phyloP scores from a whole-genome alignment of 2,888 invertebrate genomes.

The Leptopilina myrica region DNA sequence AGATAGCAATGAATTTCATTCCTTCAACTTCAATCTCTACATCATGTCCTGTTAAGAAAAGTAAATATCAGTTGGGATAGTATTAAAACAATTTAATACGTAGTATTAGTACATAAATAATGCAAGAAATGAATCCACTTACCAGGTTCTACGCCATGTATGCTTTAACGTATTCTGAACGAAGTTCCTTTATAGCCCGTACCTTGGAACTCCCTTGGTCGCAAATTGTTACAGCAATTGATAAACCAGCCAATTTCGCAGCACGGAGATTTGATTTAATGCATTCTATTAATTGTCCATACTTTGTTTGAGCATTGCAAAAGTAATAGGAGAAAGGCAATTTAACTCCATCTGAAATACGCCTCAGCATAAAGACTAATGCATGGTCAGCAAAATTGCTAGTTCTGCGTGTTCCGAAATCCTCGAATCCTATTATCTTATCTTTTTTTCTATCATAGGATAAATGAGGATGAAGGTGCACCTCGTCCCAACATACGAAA shows the following conservation, averaged over 20 bases:
- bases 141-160: neutral
- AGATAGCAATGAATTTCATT: constrained; percentile 3
- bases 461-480: neutral
- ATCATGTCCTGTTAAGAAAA: neutral
- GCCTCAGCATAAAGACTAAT: neutral
- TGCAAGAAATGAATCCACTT: neutral
- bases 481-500: constrained; percentile 4
- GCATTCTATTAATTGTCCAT: neutral
- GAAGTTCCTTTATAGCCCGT: neutral
- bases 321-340: neutral
- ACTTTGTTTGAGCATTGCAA: neutral
- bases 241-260: neutral
- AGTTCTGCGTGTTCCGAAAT: neutral
- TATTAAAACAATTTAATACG: no score
- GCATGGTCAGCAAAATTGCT: neutral
- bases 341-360: neutral
- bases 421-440: neutral
- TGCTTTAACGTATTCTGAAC: neutral
- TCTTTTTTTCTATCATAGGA: neutral
- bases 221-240: neutral
- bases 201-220: no score
- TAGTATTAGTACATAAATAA: neutral
- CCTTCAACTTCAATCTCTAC: neutral
- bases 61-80: neutral
- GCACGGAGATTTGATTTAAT: neutral